Evolutionary conservation across 2,797 vertebrate genomes (phyloP), one percentile per base, ranked within the genome.

Genomic region (Onychomys leucogaster): DNA sequence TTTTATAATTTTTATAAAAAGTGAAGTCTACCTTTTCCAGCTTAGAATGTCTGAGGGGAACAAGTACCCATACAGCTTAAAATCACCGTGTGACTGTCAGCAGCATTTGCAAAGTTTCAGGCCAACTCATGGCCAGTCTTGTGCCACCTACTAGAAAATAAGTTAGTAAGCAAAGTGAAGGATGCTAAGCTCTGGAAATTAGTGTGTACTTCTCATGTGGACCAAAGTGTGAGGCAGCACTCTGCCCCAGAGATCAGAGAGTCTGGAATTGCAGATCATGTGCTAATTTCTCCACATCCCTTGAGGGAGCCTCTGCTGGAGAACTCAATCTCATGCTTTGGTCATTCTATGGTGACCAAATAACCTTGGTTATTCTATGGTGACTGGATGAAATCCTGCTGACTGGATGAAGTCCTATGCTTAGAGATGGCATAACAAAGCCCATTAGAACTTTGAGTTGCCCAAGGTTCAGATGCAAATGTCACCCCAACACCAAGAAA

Each of bases 1-100:
- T 94, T 97, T 97, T 95, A 97, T 97, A 41, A 75, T 43, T 63
- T 63, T 29, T 95, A 97, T 96, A 27, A 96, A 98, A 98, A 96
- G 96, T 96, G 96, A 97, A 89, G 29, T 63, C 90, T 37, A 93
- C 91, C 94, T 97, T 96, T 98, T 23, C 87, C 77, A 95, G 63
- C 96, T 34, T 57, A 32, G 37, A 37, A 76, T 76, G 55, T n/a
- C 73, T 61, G 19, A 63, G 29, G 57, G 59, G 52, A 43, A 76
- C 87, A 63, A 63, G 77, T 34, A 63, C 57, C 41, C 52, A 32
- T 17, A 23, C 41, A 89, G 73, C 57, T 86, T 96, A 98, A 71
- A 29, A 57, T 19, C 52, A 77, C 46, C 78, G 23, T 93, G 41
- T 71, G 93, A 95, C 75, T 87, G 90, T 96, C 81, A 83, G 88